phyloP scores from a whole-genome alignment of 2,888 invertebrate species.

The Argyra leucocephala region DNA sequence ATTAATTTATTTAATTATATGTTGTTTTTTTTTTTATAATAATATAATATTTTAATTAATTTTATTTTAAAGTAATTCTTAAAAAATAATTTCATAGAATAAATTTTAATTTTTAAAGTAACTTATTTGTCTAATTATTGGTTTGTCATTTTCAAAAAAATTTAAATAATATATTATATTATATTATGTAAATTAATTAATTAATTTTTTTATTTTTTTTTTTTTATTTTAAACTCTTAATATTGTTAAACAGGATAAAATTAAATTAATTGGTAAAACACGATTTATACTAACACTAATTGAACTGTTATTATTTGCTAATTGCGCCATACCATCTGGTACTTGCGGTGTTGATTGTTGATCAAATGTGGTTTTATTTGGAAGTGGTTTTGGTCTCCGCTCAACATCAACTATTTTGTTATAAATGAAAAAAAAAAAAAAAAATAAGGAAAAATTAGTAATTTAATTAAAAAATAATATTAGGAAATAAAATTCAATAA shows the following conservation, averaged over 20 bases:
- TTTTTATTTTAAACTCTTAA: constrained; percentile 21
- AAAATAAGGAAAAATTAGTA: no score
- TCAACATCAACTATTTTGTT: constrained; percentile 10
- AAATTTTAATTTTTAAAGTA: constrained; percentile 8
- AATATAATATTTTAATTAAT: constrained; percentile 21
- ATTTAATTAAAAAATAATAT: no score
- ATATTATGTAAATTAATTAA: background rate
- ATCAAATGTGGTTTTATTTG: constrained; percentile 7
- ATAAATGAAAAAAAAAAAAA: background rate
- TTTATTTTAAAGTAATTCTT: constrained; percentile 18
- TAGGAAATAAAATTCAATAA: no score
- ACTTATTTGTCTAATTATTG: background rate
- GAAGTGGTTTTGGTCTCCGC: background rate
- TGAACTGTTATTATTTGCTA: constrained; percentile 15
- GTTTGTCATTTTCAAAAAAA: background rate
- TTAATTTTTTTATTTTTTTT: background rate
- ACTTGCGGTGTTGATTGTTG: background rate
- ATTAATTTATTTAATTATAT: no score
- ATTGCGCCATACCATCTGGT: constrained; percentile 12
- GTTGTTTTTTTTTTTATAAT: constrained; percentile 21
- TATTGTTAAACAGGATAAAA: constrained; percentile 22
- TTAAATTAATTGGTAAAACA: constrained; percentile 23
- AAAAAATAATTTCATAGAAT: constrained; percentile 22
- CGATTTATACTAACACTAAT: constrained; percentile 22
- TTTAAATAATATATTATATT: background rate